Evolutionary conservation across 1,140 invertebrate genomes (phyloP).

Genomic region (Bombus polaris): DNA sequence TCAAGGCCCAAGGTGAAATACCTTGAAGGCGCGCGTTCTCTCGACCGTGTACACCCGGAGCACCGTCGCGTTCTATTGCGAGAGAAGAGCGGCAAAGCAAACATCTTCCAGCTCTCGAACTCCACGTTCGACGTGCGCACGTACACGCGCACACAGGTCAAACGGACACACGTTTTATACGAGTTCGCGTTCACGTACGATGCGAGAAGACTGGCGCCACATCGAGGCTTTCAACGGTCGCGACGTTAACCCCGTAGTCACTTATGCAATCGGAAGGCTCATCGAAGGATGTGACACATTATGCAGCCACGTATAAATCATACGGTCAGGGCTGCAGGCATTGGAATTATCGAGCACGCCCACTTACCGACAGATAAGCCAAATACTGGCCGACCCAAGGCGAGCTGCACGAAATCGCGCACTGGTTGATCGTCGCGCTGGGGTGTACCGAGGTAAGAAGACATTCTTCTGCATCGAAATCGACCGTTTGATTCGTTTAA

Average conservation of each 20-base stretch:
- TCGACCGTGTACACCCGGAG: background rate
- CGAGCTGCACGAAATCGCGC: background rate
- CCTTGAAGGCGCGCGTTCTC: background rate
- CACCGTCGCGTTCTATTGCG: background rate
- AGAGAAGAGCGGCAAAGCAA: constrained; percentile 23
- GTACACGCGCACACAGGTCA: background rate
- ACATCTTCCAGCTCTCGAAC: background rate
- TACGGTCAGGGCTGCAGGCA: constrained; percentile 39
- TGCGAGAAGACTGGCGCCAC: constrained; percentile 54
- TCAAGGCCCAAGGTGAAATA: constrained; percentile 6
- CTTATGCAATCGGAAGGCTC: constrained; percentile 65
- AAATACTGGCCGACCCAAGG: constrained; percentile 24
- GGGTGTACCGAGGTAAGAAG: background rate
- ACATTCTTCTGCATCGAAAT: background rate
- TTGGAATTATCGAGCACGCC: constrained; percentile 56
- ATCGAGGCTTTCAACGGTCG: constrained; percentile 48
- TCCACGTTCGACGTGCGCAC: background rate
- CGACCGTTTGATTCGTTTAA: background rate
- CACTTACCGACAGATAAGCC: constrained; percentile 46
- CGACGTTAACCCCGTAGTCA: constrained; percentile 56
- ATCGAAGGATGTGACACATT: constrained; percentile 60
- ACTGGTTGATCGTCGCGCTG: too few species aligned
- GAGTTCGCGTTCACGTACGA: constrained; percentile 4
- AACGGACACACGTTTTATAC: background rate
- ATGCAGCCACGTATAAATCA: constrained; percentile 58